phyloP scores from a whole-genome alignment of 2,113 vertebrate species.

The Nothocercus julius region DNA sequence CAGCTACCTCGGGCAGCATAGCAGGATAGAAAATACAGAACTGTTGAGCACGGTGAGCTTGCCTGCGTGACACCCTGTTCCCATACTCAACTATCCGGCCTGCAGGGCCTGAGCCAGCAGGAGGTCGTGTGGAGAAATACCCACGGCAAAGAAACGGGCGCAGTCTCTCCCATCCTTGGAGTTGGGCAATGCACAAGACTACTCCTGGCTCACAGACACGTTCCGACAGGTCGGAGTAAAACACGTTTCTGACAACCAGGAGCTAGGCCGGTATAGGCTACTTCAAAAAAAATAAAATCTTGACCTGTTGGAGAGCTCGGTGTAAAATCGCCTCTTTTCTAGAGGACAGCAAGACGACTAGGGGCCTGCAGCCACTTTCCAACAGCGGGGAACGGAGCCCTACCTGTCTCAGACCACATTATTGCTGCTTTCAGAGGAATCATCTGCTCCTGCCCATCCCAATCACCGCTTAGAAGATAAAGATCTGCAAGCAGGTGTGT shows the following conservation, averaged over 20 bases:
- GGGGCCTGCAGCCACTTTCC: not conserved
- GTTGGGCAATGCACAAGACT: not conserved
- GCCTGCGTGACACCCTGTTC: not conserved
- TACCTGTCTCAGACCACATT: not conserved
- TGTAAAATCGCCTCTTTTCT: not conserved
- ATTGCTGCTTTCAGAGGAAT: not conserved
- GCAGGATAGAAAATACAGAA: not conserved
- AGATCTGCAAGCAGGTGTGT: not conserved
- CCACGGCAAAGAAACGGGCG: not conserved
- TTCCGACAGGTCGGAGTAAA: not conserved
- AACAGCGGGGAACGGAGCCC: not conserved
- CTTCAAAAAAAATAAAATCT: not conserved
- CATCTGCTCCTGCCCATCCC: not conserved
- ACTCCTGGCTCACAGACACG: not conserved
- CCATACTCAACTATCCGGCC: not conserved
- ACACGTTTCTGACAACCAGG: not conserved
- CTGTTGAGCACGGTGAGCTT: not conserved
- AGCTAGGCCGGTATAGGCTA: not conserved
- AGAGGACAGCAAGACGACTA: not conserved
- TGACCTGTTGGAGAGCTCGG: not conserved
- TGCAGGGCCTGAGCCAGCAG: not conserved
- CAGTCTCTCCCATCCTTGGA: accelerated
- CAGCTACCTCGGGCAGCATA: not conserved
- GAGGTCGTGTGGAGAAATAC: not conserved
- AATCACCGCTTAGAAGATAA: not conserved